Percentiles rank a stretch among this genome's conserved stretches.
Conservation (phyloP, 1,140 invertebrate species). For the Rhopalosiphum padi region DNA sequence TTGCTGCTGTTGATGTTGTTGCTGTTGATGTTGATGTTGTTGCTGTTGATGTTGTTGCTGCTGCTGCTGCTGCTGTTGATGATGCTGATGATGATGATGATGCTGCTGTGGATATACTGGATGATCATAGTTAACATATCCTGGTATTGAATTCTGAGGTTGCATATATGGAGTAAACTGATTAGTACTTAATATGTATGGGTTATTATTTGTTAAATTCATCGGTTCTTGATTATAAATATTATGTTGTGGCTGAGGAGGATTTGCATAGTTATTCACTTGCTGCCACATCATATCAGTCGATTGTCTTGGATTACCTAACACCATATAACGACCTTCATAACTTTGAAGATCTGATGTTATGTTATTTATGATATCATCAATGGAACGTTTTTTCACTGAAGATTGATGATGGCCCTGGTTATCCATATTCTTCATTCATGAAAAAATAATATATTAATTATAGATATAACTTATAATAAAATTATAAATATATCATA, state of each 20-base stretch:
- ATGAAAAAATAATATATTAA: neutral
- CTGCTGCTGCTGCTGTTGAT: neutral
- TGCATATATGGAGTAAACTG: constrained; percentile 45
- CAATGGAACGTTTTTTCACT: constrained; percentile 65
- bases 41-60: constrained; percentile 10
- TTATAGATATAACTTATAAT: neutral
- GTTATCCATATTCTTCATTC: constrained; percentile 44
- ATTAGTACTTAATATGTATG: constrained; percentile 47
- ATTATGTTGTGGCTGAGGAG: constrained; percentile 50
- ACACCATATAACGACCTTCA: constrained; percentile 69
- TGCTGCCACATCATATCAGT: constrained; percentile 58
- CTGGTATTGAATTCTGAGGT: constrained; percentile 45
- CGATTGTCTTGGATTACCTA: constrained; percentile 66
- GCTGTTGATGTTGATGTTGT: neutral
- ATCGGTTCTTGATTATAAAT: constrained; percentile 49
- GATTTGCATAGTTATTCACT: constrained; percentile 52
- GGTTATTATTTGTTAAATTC: constrained; percentile 45
- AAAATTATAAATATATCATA: neutral
- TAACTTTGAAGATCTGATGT: constrained; percentile 69
- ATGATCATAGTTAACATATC: constrained; percentile 50
- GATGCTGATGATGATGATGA: constrained; percentile 19
- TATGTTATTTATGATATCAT: constrained; percentile 72
- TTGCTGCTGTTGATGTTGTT: constrained; percentile 44
- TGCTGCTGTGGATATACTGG: constrained; percentile 39
- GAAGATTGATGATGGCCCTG: constrained; percentile 33